These are phyloP conservation scores for Lasioglossum albipes DNA, from an alignment of 1,140 invertebrate genomes.

Conservation along the genomic window DNA sequence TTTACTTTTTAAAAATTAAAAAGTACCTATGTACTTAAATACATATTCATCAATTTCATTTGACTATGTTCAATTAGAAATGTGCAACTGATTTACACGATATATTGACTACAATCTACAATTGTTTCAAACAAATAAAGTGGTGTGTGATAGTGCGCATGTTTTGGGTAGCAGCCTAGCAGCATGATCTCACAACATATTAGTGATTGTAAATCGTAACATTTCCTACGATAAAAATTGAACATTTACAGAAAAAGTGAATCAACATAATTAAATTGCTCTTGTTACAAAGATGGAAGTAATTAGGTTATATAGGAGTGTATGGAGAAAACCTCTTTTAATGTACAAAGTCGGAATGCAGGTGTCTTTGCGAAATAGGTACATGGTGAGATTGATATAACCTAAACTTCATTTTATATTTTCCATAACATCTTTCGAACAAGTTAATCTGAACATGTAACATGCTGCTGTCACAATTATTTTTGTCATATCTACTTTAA, in stretches of 20 bases:
- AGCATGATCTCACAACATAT: constrained; percentile 16
- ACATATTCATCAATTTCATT: neutral
- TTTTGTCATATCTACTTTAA: neutral
- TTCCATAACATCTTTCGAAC: neutral
- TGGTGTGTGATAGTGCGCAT: constrained; percentile 10
- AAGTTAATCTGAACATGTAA: neutral
- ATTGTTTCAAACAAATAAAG: constrained; percentile 13
- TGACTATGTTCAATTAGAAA: too few relatives aligned
- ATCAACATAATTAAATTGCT: neutral
- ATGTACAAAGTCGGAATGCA: constrained; percentile 68
- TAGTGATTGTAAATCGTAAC: constrained; percentile 22
- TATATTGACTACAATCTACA: neutral
- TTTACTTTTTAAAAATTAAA: neutral
- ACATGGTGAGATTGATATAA: constrained; percentile 59
- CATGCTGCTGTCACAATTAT: neutral
- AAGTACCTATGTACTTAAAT: neutral
- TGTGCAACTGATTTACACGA: too few relatives aligned
- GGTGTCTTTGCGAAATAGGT: constrained; percentile 68
- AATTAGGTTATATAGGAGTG: constrained; percentile 53
- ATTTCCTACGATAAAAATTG: constrained; percentile 4
- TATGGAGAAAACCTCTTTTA: constrained; percentile 69
- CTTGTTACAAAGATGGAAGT: constrained; percentile 69
- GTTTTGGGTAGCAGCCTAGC: constrained; percentile 9
- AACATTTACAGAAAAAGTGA: neutral
- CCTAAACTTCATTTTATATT: constrained; percentile 51